A percentile compares a stretch with the other conserved stretches of the same genome.
Evolutionary conservation across 1,140 invertebrate species (phyloP).

Genomic region (Temnothorax curvispinosus): DNA sequence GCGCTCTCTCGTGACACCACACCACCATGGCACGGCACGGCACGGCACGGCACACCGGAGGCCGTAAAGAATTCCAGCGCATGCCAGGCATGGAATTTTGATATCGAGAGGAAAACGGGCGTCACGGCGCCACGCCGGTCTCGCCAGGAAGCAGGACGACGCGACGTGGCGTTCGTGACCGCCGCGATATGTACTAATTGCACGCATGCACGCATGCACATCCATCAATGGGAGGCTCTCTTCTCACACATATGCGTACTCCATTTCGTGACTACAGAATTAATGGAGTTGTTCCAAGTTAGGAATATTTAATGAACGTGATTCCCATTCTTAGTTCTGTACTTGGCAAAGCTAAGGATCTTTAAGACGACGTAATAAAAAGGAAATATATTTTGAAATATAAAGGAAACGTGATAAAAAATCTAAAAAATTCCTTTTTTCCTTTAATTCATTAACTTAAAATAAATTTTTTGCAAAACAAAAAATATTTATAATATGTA

Average conservation of each 20-base stretch:
- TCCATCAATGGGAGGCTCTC: neutral
- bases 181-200: conserved; percentile 58
- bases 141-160: conserved; percentile 11
- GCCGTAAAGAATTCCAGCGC: conserved; percentile 79
- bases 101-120: conserved; percentile 73
- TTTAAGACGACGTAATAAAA: neutral
- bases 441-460: neutral
- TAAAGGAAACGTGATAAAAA: neutral
- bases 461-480: neutral
- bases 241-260: neutral
- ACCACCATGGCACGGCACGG: conserved; percentile 11
- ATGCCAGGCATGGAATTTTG: conserved; percentile 80
- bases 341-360: neutral
- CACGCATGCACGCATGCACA: conserved; percentile 46
- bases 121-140: conserved; percentile 13
- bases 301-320: neutral
- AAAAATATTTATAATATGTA: neutral
- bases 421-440: neutral
- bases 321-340: neutral
- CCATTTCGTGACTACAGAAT: neutral
- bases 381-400: neutral
- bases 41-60: conserved; percentile 30
- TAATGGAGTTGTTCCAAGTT: neutral
- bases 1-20: conserved; percentile 42
- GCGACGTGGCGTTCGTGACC: conserved; percentile 45